Conservation (phyloP, 2,888 invertebrate genomes). For the Blastobasis adustella region DNA sequence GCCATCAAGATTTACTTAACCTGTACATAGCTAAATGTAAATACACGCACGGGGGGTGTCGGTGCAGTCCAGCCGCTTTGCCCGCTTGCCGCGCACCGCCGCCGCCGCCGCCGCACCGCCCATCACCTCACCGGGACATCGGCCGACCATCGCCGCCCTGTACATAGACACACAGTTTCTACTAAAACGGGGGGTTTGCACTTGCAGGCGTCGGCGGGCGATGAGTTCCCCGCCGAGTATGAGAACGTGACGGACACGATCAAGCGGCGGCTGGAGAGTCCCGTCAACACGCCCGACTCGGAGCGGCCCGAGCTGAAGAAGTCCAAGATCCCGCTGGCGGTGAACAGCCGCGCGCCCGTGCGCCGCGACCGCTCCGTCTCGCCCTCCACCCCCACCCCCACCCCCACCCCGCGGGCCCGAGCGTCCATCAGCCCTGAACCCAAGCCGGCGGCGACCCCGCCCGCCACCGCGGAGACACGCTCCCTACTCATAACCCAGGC, state of each 20-base stretch:
- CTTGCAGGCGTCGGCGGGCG: slow-evolving; percentile 44
- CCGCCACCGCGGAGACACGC: background rate
- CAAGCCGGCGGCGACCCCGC: background rate
- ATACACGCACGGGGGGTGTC: too few species aligned
- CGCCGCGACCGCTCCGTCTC: slow-evolving; percentile 31
- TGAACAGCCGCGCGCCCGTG: slow-evolving; percentile 56
- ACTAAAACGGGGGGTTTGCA: slow-evolving; percentile 31
- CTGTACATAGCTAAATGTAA: too few species aligned
- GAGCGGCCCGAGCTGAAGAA: slow-evolving; percentile 53
- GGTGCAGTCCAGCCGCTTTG: slow-evolving; percentile 10
- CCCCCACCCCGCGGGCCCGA: slow-evolving; percentile 17
- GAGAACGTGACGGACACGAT: slow-evolving; percentile 79
- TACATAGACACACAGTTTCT: slow-evolving; percentile 7
- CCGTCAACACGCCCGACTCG: slow-evolving; percentile 53
- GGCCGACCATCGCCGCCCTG: slow-evolving; percentile 14
- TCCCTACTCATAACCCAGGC: slow-evolving; percentile 9
- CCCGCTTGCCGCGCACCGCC: slow-evolving; percentile 31
- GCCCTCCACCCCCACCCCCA: background rate
- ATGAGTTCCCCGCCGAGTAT: slow-evolving; percentile 45
- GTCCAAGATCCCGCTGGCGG: slow-evolving; percentile 59
- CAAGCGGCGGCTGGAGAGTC: slow-evolving; percentile 72
- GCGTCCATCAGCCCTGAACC: slow-evolving; percentile 29
- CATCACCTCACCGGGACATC: slow-evolving; percentile 22
- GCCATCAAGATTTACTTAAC: too few species aligned
- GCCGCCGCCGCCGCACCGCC: slow-evolving; percentile 20